Evolutionary conservation across 2,113 vertebrate species (phyloP), one percentile per base, ranked within the genome.

Genomic region (Ptyas mucosa): DNA sequence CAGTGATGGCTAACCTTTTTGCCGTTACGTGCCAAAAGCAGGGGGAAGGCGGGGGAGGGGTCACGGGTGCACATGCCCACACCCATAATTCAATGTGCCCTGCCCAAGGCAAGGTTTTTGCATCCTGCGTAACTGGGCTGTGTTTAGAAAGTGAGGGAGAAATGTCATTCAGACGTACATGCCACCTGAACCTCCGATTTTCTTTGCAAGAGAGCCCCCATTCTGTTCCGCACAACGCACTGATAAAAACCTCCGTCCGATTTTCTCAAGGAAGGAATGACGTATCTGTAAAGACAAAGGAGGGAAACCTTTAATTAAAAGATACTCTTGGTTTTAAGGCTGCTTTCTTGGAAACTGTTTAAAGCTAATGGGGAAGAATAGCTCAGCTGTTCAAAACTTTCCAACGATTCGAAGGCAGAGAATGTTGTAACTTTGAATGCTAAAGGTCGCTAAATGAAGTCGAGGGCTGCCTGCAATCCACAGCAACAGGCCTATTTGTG

Each of bases 141-240:
- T 69, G n/a, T 7, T 14, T 58, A 34, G 0, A n/a, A 94, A 52
- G 1, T 1, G 6, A 9, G 7, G 43, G 26, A 34, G 8, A 86
- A 90, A 23, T 58, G 4, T 21, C 29, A 12, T 39, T 6, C 29
- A 87, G 69, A 99, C 99, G 55, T 98, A 99, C 98, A 99, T 97
- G 98, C 98, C 46, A 99, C 98, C 89, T 98, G 98, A 91, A 99
- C 96, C 94, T 98, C 98, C 0, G 97, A 97, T 94, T 97, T 98
- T 95, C 97, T 97, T 89, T 99, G 98, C 95, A 99, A 95, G 88
- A 99, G 96, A 0, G 98, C 97, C 21, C 99, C 99, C 98, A 98
- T 98, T 94, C 98, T 97, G 98, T 99, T 99, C 26, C 98, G 97
- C 39, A 98, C 99, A 5, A 97, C 91, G 0, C 99, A 99, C 90